phyloP scores from a whole-genome alignment of 35 echinoderm and acorn worm species.

The Ophioderma brevispina region DNA sequence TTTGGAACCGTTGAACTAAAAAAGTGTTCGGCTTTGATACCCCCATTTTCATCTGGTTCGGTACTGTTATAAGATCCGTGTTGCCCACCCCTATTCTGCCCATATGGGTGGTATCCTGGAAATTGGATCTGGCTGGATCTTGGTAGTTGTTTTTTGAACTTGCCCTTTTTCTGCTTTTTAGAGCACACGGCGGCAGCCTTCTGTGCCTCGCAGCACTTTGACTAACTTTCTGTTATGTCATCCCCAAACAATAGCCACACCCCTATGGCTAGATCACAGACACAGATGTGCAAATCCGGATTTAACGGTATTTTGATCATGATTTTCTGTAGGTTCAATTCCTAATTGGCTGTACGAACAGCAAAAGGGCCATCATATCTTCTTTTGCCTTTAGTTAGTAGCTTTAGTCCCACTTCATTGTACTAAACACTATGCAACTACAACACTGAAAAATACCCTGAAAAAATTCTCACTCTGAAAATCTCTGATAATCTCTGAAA shows the following conservation, averaged over 20 bases:
- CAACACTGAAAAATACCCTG: too few species aligned
- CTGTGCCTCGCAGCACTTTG: background rate
- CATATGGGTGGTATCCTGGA: background rate
- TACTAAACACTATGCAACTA: too few species aligned
- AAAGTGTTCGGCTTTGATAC: conserved; percentile 35
- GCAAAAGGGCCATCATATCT: conserved; percentile 8
- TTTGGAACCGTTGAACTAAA: too few species aligned
- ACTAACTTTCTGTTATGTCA: background rate
- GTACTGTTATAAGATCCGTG: too few species aligned
- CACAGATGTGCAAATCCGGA: too few species aligned
- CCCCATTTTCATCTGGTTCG: conserved; percentile 43
- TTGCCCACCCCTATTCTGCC: background rate
- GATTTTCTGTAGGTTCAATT: conserved; percentile 17
- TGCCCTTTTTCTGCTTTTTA: too few species aligned
- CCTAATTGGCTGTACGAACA: conserved; percentile 40
- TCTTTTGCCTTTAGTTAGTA: too few species aligned
- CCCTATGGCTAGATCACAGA: too few species aligned
- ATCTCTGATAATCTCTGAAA: too few species aligned
- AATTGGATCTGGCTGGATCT: background rate
- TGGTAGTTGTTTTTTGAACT: too few species aligned
- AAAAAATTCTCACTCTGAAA: too few species aligned
- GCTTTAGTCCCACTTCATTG: too few species aligned
- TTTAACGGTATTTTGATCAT: conserved; percentile 33
- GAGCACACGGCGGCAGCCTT: background rate
- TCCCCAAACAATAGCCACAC: background rate